A percentile compares a stretch with the other conserved stretches of the same genome.
phyloP scores from a whole-genome alignment of 2,888 invertebrate species.

The Hemistola chrysoprasaria region DNA sequence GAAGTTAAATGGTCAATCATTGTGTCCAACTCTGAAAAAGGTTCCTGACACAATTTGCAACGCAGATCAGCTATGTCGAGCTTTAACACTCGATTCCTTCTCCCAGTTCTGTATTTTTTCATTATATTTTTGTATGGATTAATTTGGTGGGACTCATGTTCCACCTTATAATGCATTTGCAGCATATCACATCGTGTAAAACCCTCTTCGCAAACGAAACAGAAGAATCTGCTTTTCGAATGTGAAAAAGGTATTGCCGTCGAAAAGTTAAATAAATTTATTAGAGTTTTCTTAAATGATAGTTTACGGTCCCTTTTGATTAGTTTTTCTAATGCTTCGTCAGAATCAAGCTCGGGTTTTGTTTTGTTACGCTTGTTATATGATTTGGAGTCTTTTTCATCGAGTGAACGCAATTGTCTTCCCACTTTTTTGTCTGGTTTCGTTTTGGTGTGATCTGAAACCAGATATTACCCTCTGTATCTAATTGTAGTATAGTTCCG shows the following conservation, averaged over 20 bases:
- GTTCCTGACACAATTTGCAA: conserved; percentile 30
- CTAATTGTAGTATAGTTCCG: no score
- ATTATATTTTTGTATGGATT: conserved; percentile 9
- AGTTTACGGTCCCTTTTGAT: no score
- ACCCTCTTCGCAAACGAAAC: conserved; percentile 44
- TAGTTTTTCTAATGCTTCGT: neutral
- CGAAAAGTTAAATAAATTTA: conserved; percentile 18
- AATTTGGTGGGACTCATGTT: conserved; percentile 5
- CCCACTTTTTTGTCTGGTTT: conserved; percentile 33
- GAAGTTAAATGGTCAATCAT: conserved; percentile 32
- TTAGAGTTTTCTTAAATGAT: conserved; percentile 12
- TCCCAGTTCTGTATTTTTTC: neutral
- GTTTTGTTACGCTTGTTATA: neutral
- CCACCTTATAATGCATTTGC: conserved; percentile 12
- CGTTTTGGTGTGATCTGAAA: conserved; percentile 19
- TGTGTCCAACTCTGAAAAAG: conserved; percentile 26
- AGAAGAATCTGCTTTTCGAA: conserved; percentile 42
- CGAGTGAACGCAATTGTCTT: conserved; percentile 5
- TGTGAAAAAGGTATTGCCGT: conserved; percentile 49
- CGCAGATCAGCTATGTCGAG: conserved; percentile 33
- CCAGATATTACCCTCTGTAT: conserved; percentile 22
- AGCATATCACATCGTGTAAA: conserved; percentile 31
- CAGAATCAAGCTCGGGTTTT: neutral
- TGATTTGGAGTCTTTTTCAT: conserved; percentile 2
- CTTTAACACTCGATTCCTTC: conserved; percentile 19